Evolutionary conservation across 2,113 vertebrate genomes (phyloP), one percentile per base, ranked within the genome.

Genomic region (Conger conger): DNA sequence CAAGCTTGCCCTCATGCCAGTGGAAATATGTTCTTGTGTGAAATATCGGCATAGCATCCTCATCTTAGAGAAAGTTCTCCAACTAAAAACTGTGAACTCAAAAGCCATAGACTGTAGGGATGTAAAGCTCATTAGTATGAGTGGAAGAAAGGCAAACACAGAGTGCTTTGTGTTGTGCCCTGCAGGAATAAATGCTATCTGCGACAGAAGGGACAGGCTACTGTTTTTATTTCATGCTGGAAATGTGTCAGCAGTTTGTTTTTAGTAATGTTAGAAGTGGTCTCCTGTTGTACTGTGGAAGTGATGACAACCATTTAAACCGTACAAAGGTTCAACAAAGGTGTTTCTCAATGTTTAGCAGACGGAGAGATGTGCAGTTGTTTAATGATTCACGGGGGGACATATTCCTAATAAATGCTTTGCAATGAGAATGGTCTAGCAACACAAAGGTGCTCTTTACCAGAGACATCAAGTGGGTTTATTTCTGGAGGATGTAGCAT

Each of bases 91-190:
- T 73, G 23, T 27, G 27, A 3, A n/a, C 6, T 11, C n/a, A n/a
- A 27, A 73, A 73, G 68, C 68, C 4, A 17, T 33, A 6, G 27
- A 73, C 68, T 73, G n/a, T 30, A 73, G 68, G 27, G 38, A 80
- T 23, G 9, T 8, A 1, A 27, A 42, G 79, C 42, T 80, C 79
- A 80, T 45, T 45, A 80, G 79, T 80, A 80, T 50, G 27, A 45
- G 18, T 63, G 18, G 20, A 63, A 63, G 57, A 63, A 63, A 80
- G 20, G 79, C 38, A 80, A 80, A 80, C 38, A 45, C 79, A 80
- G n/a, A 50, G 79, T 23, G 38, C 42, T 80, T 80, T 80, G 38
- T 80, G 38, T 50, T 45, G 20, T 80, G 78, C 78, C 78, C 78
- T 23, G 9, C 35, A 79, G 78, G 36, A 79, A 79, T 79, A 79